Conservation (phyloP, 2,113 vertebrate species). For the Scophthalmus maximus region DNA sequence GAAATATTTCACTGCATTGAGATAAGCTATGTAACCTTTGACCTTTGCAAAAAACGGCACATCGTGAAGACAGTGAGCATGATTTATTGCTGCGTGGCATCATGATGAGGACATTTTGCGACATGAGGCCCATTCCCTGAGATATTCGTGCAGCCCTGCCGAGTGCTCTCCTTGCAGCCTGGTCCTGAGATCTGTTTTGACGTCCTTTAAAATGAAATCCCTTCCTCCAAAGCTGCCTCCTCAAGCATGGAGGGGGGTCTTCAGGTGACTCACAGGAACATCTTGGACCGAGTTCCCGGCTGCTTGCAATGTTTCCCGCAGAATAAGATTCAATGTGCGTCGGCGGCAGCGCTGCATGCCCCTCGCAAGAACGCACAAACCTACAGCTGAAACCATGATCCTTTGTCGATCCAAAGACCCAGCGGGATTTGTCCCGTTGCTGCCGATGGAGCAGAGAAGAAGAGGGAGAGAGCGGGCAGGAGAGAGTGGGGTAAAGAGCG, state of each 20-base stretch:
- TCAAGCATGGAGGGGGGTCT: neutral
- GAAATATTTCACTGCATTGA: conserved; percentile 7
- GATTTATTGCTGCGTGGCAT: neutral
- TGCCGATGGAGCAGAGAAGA: no score
- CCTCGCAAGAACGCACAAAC: neutral
- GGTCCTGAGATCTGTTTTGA: neutral
- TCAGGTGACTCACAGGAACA: neutral
- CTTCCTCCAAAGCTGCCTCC: neutral
- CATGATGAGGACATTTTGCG: neutral
- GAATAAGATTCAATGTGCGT: neutral
- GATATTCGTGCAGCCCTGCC: neutral
- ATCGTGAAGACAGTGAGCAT: neutral
- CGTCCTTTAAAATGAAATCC: neutral
- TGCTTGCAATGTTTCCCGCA: neutral
- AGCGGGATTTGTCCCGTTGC: neutral
- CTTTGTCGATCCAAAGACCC: neutral
- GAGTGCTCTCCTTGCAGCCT: neutral
- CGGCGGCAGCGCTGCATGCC: neutral
- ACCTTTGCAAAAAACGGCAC: neutral
- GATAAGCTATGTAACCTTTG: conserved; percentile 5
- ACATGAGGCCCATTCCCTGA: neutral
- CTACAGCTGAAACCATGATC: neutral
- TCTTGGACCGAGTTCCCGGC: neutral
- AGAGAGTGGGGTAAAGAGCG: no score
- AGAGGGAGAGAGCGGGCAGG: no score